Conservation (phyloP, 2,888 invertebrate genomes). For the Phalera bucephala region DNA sequence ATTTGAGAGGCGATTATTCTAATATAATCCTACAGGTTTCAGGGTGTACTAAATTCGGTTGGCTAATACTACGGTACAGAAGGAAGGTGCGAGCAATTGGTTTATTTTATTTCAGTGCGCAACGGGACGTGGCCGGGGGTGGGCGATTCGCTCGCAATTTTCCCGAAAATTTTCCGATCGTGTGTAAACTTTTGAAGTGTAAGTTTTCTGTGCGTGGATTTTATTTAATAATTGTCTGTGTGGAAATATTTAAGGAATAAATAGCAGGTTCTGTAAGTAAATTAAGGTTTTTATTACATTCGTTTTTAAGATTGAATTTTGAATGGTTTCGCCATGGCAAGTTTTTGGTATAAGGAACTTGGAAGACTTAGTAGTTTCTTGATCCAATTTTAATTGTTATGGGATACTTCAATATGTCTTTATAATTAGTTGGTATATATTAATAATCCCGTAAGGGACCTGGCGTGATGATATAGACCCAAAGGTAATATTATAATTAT, state of each 20-base stretch:
- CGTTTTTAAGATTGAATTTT: too few relatives aligned
- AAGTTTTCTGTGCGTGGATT: constrained; percentile 30
- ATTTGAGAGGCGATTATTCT: constrained; percentile 16
- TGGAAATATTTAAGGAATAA: constrained; percentile 24
- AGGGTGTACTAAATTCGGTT: constrained; percentile 23
- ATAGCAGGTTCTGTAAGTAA: constrained; percentile 19
- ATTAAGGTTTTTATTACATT: not conserved
- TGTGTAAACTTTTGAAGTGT: constrained; percentile 47
- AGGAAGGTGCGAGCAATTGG: constrained; percentile 42
- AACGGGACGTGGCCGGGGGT: constrained; percentile 34
- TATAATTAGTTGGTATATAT: too few relatives aligned
- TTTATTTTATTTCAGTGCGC: constrained; percentile 62
- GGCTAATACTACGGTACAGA: constrained; percentile 70
- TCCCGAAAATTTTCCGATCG: constrained; percentile 41
- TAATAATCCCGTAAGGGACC: too few relatives aligned
- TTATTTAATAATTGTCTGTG: constrained; percentile 22
- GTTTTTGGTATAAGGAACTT: not conserved
- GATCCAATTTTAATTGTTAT: too few relatives aligned
- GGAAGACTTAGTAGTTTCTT: not conserved
- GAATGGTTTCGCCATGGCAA: too few relatives aligned
- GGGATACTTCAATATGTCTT: too few relatives aligned
- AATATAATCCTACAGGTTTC: not conserved
- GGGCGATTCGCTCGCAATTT: constrained; percentile 39
- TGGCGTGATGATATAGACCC: too few relatives aligned
- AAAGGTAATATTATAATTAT: too few relatives aligned